Conservation (phyloP, 2,888 invertebrate species). For the Lamellibrachia columna region DNA sequence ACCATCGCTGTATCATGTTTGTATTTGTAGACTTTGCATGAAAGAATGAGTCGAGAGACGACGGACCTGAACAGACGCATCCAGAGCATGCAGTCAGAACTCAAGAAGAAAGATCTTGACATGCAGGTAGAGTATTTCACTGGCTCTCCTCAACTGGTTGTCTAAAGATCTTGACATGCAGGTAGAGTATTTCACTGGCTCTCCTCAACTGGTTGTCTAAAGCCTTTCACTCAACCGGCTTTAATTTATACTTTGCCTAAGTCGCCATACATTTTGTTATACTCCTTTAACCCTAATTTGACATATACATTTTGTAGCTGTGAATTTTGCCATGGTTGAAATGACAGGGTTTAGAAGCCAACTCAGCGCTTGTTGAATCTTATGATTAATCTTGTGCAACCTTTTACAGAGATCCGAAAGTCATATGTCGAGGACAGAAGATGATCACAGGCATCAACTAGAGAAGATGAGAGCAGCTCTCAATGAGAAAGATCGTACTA, state of each 20-base stretch:
- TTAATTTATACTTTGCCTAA: not conserved
- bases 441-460: slow-evolving; percentile 42
- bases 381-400: not conserved
- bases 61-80: not conserved
- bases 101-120: not conserved
- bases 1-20: not conserved
- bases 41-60: not conserved
- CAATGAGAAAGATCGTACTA: slow-evolving; percentile 48
- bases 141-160: not conserved
- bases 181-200: not conserved
- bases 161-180: not conserved
- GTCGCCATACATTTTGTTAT: not conserved
- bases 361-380: too few species aligned
- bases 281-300: not conserved
- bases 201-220: not conserved
- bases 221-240: not conserved
- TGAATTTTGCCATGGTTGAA: too few species aligned
- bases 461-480: slow-evolving; percentile 44
- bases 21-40: not conserved
- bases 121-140: not conserved
- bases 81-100: not conserved
- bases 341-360: too few species aligned
- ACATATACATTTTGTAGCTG: not conserved
- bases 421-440: slow-evolving; percentile 38
- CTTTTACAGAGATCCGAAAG: slow-evolving; percentile 39